A percentile compares a stretch with the other conserved stretches of the same genome.
These are phyloP conservation scores for Tetramorium simillimum DNA, from an alignment of 1,140 invertebrate species.

Conservation along the genomic window DNA sequence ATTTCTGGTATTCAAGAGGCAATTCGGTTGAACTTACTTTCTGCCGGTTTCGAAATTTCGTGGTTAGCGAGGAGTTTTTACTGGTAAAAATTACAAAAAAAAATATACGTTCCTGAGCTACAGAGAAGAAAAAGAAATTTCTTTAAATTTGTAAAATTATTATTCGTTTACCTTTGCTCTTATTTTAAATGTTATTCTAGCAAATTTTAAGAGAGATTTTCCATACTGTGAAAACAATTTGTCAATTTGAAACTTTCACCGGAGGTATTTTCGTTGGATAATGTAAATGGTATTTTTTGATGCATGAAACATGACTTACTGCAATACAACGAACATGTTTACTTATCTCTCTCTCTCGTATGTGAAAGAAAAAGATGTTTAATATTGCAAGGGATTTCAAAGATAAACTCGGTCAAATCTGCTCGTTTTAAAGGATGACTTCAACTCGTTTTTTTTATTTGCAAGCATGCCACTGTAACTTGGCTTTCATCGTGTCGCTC, in stretches of 20 bases:
- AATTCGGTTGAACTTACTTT: slow-evolving; percentile 19
- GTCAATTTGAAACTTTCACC: background rate
- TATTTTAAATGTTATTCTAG: slow-evolving; percentile 2
- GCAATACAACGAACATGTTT: slow-evolving; percentile 29
- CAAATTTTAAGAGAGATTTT: background rate
- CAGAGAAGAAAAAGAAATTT: background rate
- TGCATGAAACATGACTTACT: slow-evolving; percentile 30
- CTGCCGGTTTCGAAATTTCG: background rate
- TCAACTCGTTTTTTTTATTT: slow-evolving; percentile 24
- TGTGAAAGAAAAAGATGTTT: slow-evolving; percentile 37
- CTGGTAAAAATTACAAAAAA: background rate
- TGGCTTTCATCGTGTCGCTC: slow-evolving; percentile 53
- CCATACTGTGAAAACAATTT: background rate
- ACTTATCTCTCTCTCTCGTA: background rate
- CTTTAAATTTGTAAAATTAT: background rate
- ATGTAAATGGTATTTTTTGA: slow-evolving; percentile 16
- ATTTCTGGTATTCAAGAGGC: slow-evolving; percentile 35
- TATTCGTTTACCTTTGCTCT: background rate
- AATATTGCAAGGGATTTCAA: slow-evolving; percentile 54
- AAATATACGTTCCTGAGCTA: background rate
- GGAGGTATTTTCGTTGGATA: background rate
- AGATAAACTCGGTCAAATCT: slow-evolving; percentile 57
- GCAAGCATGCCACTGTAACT: slow-evolving; percentile 51
- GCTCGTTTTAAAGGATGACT: slow-evolving; percentile 45
- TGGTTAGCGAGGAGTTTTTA: background rate